Conservation (phyloP, 2,888 invertebrate species). For the Druceiella hillmani region DNA sequence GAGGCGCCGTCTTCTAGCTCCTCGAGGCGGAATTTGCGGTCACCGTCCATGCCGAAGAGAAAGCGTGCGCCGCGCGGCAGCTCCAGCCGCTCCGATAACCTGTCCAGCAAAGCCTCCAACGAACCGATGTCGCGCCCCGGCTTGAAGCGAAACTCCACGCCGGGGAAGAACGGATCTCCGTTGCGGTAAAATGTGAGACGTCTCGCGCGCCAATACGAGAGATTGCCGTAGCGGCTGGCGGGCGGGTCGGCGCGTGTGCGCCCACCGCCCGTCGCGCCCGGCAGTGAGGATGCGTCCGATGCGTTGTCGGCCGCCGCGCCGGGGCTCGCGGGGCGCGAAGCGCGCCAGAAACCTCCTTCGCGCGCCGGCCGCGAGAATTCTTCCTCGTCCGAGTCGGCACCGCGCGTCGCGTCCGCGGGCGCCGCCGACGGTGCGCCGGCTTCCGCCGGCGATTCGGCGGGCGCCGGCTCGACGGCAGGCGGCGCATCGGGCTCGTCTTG, state of each 20-base stretch:
- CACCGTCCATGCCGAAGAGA: constrained; percentile 89
- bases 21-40: constrained; percentile 75
- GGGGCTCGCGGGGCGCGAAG: constrained; percentile 41
- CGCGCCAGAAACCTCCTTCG: constrained; percentile 50
- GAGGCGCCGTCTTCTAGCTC: constrained; percentile 87
- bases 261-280: constrained; percentile 50
- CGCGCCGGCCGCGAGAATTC: constrained; percentile 30
- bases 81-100: constrained; percentile 82
- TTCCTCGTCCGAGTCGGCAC: constrained; percentile 16
- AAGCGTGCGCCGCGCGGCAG: constrained; percentile 84
- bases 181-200: constrained; percentile 89
- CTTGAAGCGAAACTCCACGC: constrained; percentile 79
- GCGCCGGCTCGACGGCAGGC: constrained; percentile 40
- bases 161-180: constrained; percentile 89
- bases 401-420: constrained; percentile 11
- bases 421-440: constrained; percentile 39
- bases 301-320: constrained; percentile 43
- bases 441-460: constrained; percentile 34
- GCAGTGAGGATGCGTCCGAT: constrained; percentile 33
- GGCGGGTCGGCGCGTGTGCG: constrained; percentile 53
- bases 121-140: constrained; percentile 84
- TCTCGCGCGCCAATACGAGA: constrained; percentile 83
- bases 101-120: constrained; percentile 78
- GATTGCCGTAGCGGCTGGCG: constrained; percentile 65
- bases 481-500: constrained; percentile 43